Evolutionary conservation across 2,888 invertebrate genomes (phyloP).

Genomic region (Strigamia maritima): DNA sequence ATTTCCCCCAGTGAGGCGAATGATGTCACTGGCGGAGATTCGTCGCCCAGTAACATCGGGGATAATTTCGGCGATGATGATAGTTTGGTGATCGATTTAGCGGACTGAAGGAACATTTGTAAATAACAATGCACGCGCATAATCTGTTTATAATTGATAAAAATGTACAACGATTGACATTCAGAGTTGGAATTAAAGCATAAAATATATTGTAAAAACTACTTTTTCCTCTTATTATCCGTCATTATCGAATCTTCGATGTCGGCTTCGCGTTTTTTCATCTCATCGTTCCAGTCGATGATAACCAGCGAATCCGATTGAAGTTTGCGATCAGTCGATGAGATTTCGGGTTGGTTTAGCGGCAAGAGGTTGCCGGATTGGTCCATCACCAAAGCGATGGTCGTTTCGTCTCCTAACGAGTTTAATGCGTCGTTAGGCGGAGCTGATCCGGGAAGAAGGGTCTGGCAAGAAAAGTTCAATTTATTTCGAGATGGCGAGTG

Average conservation of each 20-base stretch:
- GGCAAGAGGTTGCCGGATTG: not conserved
- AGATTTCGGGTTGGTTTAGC: no score
- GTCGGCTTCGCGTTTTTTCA: constrained; percentile 33
- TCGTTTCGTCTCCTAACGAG: no score
- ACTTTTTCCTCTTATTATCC: constrained; percentile 12
- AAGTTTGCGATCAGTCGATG: not conserved
- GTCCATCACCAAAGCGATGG: constrained; percentile 12
- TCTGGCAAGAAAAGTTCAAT: no score
- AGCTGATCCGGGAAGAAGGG: no score
- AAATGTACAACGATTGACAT: no score
- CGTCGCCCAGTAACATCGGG: constrained; percentile 74
- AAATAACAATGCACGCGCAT: no score
- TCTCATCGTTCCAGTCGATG: not conserved
- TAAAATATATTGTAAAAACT: no score
- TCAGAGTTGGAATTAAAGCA: no score
- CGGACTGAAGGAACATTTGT: not conserved
- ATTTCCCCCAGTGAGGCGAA: constrained; percentile 67
- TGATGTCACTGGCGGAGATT: constrained; percentile 71
- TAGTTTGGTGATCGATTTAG: constrained; percentile 38
- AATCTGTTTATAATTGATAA: no score
- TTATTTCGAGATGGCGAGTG: no score
- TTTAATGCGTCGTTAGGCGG: no score
- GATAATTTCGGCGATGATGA: constrained; percentile 56
- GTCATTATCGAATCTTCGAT: not conserved
- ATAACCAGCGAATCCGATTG: constrained; percentile 19